Evolutionary conservation across 2,888 invertebrate genomes (phyloP), one percentile per base, ranked within the genome.

Genomic region (Germaria angustata): DNA sequence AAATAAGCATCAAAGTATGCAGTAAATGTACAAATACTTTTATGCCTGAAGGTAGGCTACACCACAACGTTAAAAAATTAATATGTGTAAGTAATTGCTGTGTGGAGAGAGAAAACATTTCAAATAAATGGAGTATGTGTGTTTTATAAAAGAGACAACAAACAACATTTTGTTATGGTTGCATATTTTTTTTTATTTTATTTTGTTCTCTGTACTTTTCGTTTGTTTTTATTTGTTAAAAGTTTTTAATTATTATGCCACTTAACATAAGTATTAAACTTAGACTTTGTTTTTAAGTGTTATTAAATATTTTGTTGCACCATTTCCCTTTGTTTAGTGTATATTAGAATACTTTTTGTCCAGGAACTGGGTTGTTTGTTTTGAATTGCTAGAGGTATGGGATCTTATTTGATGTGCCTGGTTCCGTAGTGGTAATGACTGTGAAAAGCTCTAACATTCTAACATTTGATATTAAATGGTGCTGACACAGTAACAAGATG

Each of bases 191-290:
- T n/a, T 13, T 2, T 13, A 20, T 22, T n/a, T 36, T 15, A 34
- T 55, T 51, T 17, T 41, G 8, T n/a, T n/a, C 36, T 55, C 13
- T 22, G 8, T 6, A 0, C 7, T 46, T 20, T 46, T 11, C 65
- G 55, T 61, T 39, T 28, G 41, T 51, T 13, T 46, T 32, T 44
- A 9, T 57, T 66, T 36, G 13, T 55, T 59, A 65, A 71, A 75
- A 82, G 44, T 79, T 82, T 81, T 71, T 79, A 82, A 82, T 79
- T 82, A 82, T 79, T 39, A 82, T 79, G 75, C 82, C 57, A 82
- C 79, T 82, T 82, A 79, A 75, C 79, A 75, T 73, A 59, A 78
- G 69, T 69, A 79, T 65, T 79, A 65, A 71, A 79, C 39, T 65
- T 57, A 82, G 73, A 78, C 73, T 78, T 66, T 57, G 32, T 39